Base-by-base conservation (phyloP, 2,113 vertebrate genomes). In the Vicugna pacos region DNA sequence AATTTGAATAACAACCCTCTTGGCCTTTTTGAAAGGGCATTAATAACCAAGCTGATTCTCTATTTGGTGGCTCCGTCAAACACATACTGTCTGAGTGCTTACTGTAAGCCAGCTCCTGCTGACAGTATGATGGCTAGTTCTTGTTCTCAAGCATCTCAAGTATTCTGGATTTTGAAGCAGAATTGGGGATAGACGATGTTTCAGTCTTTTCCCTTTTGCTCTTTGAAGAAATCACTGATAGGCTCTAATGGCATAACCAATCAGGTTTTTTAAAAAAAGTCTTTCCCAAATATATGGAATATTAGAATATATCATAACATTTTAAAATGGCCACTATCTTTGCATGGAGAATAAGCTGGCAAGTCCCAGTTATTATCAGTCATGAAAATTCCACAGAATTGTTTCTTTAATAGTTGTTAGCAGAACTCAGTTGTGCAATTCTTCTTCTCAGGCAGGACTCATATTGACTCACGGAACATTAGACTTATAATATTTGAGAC, bases 1-100 rank as follows among this genome's bases (percentile, higher is more conserved):
- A 76, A 96, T 91, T 80, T 95, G 6, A 75, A 87, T 90, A 65
- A 56, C 14, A 73, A 73, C 32, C 26, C 16, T 81, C 76, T 89
- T 0, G 32, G 32, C 6, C 8, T 85, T 95, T 90, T 69, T 32
- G 69, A 60, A 86, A 32, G 11, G 15, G 22, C 20, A 10, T n/a
- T 64, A 52, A 17, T 70, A 16, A 65, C 26, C 26, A 28, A 50
- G 10, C 6, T 46, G 32, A 32, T 8, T 60, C 17, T 84, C 48
- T 32, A 2, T 77, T n/a, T 64, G 19, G 10, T 26, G 2, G 4
- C 10, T 54, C 24, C 46, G 50, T 83, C 42, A 56, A n/a, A 30
- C 9, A 30, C 16, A 26, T 8, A 17, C 4, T 26, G 1, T 46
- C 48, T 80, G 14, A 62, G 8, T 93, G 22, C 50, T n/a, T 83